Evolutionary conservation across 37 sponge, comb jelly and placozoan genomes (phyloP).

Genomic region (Halisarca cf. caerulea): DNA sequence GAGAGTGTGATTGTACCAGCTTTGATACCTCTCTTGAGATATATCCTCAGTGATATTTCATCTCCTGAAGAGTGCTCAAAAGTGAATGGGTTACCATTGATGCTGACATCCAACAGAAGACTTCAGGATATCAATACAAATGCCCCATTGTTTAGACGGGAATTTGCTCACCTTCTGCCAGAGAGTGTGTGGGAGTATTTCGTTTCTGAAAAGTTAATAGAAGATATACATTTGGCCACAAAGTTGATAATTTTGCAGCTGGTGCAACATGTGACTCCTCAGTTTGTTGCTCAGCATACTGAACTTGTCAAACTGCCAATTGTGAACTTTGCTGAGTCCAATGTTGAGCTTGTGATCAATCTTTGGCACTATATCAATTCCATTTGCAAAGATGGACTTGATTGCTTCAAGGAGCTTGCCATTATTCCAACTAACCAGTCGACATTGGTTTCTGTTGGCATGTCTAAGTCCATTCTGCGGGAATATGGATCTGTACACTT

Average conservation of each 20-base stretch:
- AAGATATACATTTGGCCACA: not conserved
- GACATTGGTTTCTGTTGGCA: not conserved
- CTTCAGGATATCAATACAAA: not conserved
- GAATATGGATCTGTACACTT: not conserved
- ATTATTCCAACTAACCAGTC: slow-evolving; percentile 22
- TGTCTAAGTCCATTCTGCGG: not conserved
- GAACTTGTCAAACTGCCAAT: slow-evolving; percentile 6
- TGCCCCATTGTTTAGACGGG: not conserved
- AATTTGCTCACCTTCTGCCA: not conserved
- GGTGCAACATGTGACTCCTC: slow-evolving; percentile 13
- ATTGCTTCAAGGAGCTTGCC: not conserved
- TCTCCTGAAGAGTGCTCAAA: not conserved
- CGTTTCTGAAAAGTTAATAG: not conserved
- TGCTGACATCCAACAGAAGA: slow-evolving; percentile 24
- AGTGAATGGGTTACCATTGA: slow-evolving; percentile 30
- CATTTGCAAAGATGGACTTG: too few relatives aligned
- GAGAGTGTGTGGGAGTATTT: not conserved
- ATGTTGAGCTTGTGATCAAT: not conserved
- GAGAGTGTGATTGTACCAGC: slow-evolving; percentile 19
- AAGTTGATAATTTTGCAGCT: not conserved
- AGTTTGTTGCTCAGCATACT: slow-evolving; percentile 36
- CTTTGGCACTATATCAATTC: not conserved
- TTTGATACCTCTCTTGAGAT: slow-evolving; percentile 13
- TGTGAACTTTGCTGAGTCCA: not conserved
- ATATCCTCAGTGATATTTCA: not conserved